Base-by-base conservation (phyloP, 2,113 vertebrate genomes). In the Phasianus colchicus region DNA sequence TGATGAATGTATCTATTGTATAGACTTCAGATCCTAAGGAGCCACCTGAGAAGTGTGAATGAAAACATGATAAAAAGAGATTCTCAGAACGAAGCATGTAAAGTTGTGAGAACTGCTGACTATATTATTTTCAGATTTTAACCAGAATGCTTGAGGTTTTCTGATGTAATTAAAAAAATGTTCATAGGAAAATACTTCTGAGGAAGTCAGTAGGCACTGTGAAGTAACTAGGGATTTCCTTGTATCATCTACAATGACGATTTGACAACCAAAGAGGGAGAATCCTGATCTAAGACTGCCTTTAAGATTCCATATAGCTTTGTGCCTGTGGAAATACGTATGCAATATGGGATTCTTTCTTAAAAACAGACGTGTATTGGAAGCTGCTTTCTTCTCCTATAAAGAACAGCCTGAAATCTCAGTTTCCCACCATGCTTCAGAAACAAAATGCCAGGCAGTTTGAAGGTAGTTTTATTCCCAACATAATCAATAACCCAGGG, bases 311-410 rank as follows among this genome's bases (percentile, higher is more conserved):
- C 55, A 84, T 27, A 82, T 34, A 94, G 82, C 61, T 71, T 60
- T 5, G 8, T 71, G 34, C 74, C 71, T 67, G 52, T 90, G 86
- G 88, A 79, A 80, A 24, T 92, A 72, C 48, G 88, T 89, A 83
- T 40, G 36, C 67, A 95, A 93, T 17, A 63, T 13, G 27, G 38
- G 86, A 66, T 50, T 42, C 32, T 63, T 70, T 87, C 54, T 81
- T 70, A 95, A 89, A 95, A 96, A 80, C 4, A 95, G 90, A 91
- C 34, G 20, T 71, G 55, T 92, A 81, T 27, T 83, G 19, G 32
- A 80, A 94, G 45, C 38, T 88, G 69, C 70, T 94, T 93, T 94
- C 60, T 90, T 90, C 55, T 88, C 60, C 83, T 88, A 86, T 38
- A 94, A 95, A 83, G 78, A 91, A 89, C n/a, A 93, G 60, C 20